Percentiles rank a stretch among this genome's conserved stretches.
Evolutionary conservation across 2,113 vertebrate species (phyloP).

Genomic region (Channa argus): DNA sequence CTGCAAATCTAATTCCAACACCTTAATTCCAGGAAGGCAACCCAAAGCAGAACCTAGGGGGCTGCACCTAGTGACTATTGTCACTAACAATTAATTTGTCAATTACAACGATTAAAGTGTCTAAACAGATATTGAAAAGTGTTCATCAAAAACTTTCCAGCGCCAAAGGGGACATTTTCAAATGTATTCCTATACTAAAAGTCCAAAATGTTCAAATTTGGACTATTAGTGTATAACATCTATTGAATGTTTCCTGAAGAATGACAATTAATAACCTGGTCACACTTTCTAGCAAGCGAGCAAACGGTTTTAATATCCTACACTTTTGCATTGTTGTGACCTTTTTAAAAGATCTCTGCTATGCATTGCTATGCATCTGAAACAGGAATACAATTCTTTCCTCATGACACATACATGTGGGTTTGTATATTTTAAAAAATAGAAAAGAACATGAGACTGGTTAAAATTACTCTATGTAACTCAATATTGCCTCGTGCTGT

Average conservation of each 20-base stretch:
- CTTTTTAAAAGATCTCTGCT: too few relatives aligned
- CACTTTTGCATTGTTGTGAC: too few relatives aligned
- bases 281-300: too few relatives aligned
- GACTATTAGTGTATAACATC: too few relatives aligned
- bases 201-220: too few relatives aligned
- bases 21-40: not conserved
- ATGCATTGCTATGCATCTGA: too few relatives aligned
- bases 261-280: too few relatives aligned
- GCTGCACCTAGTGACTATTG: not conserved
- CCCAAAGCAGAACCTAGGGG: not conserved
- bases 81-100: not conserved
- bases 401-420: not conserved
- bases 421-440: not conserved
- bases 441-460: not conserved
- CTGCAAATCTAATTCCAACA: too few relatives aligned
- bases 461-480: not conserved
- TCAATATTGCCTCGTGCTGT: conserved; percentile 5
- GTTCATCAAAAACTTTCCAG: not conserved
- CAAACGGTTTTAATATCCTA: too few relatives aligned
- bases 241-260: too few relatives aligned
- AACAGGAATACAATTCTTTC: not conserved
- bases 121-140: not conserved
- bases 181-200: too few relatives aligned
- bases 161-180: too few relatives aligned
- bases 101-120: not conserved